Percentiles rank a stretch among this genome's conserved stretches.
These are phyloP conservation scores for Caenorhabditis sp. DNA, from an alignment of 2,888 invertebrate genomes.

Conservation along the genomic window DNA sequence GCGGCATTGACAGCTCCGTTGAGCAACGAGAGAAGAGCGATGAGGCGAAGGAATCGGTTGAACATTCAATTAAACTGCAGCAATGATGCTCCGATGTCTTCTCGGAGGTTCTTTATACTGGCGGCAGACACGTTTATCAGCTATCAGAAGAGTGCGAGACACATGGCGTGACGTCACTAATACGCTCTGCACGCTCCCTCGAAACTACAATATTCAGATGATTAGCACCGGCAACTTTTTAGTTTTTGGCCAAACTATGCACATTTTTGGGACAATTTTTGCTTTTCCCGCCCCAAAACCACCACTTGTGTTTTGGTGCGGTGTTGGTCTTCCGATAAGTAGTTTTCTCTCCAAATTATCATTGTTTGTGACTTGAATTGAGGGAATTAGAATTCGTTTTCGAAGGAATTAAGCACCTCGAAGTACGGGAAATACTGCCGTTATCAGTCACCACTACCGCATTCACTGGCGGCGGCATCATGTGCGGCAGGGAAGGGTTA, in stretches of 20 bases:
- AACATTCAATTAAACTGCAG: conserved; percentile 29
- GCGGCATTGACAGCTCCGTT: conserved; percentile 19
- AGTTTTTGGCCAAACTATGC: conserved; percentile 22
- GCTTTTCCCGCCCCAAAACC: background rate
- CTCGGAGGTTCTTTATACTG: conserved; percentile 25
- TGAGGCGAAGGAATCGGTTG: conserved; percentile 18
- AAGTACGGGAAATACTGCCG: background rate
- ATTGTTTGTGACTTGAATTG: conserved; percentile 25
- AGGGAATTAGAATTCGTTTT: too few species aligned
- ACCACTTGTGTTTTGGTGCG: conserved; percentile 49
- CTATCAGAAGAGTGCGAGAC: conserved; percentile 18
- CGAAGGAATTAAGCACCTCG: background rate
- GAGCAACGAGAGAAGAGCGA: background rate
- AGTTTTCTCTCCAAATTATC: background rate
- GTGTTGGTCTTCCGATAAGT: conserved; percentile 23
- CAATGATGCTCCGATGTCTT: conserved; percentile 5
- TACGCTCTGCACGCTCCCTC: background rate
- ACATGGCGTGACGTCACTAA: conserved; percentile 50
- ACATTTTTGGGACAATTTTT: background rate
- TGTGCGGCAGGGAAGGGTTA: background rate
- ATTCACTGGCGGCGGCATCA: conserved; percentile 3
- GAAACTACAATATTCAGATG: conserved; percentile 22
- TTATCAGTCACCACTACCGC: background rate
- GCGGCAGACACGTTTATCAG: conserved; percentile 36
- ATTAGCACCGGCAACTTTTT: conserved; percentile 24